Conservation (phyloP, 2,797 vertebrate genomes). For the Chiroxiphia lanceolata region DNA sequence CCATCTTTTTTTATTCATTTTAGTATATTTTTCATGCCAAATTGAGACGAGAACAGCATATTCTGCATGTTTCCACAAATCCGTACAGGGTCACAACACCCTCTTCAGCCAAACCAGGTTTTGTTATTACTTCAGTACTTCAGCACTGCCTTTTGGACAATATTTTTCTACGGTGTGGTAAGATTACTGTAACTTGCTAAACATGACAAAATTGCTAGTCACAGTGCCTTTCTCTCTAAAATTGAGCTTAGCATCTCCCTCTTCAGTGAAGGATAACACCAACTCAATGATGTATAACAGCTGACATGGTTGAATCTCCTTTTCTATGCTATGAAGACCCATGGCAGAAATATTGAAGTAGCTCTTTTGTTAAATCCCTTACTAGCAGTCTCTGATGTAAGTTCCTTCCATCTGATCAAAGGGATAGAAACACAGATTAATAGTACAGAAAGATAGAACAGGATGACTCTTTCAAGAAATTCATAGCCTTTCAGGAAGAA, state of each 20-base stretch:
- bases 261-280: not conserved
- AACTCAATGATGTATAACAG: not conserved
- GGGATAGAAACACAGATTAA: conserved; percentile 19
- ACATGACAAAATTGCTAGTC: not conserved
- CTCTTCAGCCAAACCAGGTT: not conserved
- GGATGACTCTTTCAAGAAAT: not conserved
- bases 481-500: not conserved
- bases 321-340: not conserved
- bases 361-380: conserved; percentile 16
- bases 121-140: not conserved
- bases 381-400: conserved; percentile 1
- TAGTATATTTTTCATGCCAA: not conserved
- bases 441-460: not conserved
- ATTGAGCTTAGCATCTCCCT: not conserved
- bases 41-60: not conserved
- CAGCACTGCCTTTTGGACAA: not conserved
- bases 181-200: not conserved
- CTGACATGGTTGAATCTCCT: not conserved
- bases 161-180: not conserved
- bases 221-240: not conserved
- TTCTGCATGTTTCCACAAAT: not conserved
- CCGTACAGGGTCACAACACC: not conserved
- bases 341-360: not conserved
- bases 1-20: not conserved
- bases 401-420: not conserved